Conservation (phyloP, 2,888 invertebrate genomes). For the Panopea generosa region DNA sequence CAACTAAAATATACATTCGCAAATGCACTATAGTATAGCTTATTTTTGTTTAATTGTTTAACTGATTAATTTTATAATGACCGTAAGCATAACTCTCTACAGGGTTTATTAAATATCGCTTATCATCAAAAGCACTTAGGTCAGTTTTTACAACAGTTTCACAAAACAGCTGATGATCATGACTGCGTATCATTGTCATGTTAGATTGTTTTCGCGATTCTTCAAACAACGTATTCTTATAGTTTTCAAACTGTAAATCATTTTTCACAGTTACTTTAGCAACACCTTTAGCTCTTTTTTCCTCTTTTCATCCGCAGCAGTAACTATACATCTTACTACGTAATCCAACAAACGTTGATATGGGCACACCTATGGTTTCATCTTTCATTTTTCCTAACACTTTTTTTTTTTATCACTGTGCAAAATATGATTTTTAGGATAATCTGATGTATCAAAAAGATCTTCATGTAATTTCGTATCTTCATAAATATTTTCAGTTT, state of each 20-base stretch:
- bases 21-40: no score
- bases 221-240: slow-evolving; percentile 24
- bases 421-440: slow-evolving; percentile 49
- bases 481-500: slow-evolving; percentile 22
- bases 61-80: background rate
- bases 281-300: slow-evolving; percentile 57
- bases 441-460: slow-evolving; percentile 68
- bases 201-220: slow-evolving; percentile 5
- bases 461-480: slow-evolving; percentile 12
- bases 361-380: slow-evolving; percentile 22
- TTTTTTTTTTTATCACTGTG: slow-evolving; percentile 19
- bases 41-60: background rate
- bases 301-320: slow-evolving; percentile 14
- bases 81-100: slow-evolving; percentile 3
- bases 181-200: slow-evolving; percentile 22
- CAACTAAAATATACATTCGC: no score
- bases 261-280: slow-evolving; percentile 37
- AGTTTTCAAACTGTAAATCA: slow-evolving; percentile 12
- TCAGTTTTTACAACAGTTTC: slow-evolving; percentile 12
- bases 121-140: slow-evolving; percentile 20
- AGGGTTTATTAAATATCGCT: slow-evolving; percentile 6
- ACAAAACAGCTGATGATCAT: slow-evolving; percentile 14
- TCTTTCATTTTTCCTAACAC: slow-evolving; percentile 77
- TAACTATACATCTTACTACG: slow-evolving; percentile 25
- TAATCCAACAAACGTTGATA: slow-evolving; percentile 19